Evolutionary conservation across 2,888 invertebrate genomes (phyloP).

Genomic region (Scaptomyza caliginosa): DNA sequence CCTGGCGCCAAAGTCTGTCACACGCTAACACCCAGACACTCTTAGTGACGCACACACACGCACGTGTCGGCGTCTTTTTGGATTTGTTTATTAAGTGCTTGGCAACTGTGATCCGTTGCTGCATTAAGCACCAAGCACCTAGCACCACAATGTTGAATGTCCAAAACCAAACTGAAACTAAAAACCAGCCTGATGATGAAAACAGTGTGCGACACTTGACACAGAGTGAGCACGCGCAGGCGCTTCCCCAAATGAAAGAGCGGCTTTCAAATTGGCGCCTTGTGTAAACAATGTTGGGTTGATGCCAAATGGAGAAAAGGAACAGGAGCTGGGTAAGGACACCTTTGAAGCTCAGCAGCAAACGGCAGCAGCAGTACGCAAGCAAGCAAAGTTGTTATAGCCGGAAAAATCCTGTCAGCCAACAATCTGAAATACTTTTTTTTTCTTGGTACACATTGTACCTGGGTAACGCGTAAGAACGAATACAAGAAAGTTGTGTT

Average conservation of each 20-base stretch:
- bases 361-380: not conserved
- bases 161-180: constrained; percentile 50
- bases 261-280: constrained; percentile 32
- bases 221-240: constrained; percentile 47
- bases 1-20: constrained; percentile 57
- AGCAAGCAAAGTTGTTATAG: not conserved
- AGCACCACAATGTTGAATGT: constrained; percentile 41
- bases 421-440: constrained; percentile 28
- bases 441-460: constrained; percentile 7
- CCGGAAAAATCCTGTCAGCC: constrained; percentile 20
- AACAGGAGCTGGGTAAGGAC: not conserved
- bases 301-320: not conserved
- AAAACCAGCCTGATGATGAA: constrained; percentile 22
- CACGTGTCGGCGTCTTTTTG: constrained; percentile 27
- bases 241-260: constrained; percentile 40
- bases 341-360: constrained; percentile 19
- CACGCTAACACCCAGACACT: constrained; percentile 11
- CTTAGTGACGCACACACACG: not conserved
- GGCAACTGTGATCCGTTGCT: not conserved
- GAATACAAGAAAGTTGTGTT: constrained; percentile 4
- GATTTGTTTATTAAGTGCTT: not conserved
- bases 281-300: not conserved
- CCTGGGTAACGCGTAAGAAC: not conserved
- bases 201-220: constrained; percentile 12
- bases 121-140: constrained; percentile 30